phyloP scores from a whole-genome alignment of 2,888 invertebrate species.

The Caenorhabditis sinica region DNA sequence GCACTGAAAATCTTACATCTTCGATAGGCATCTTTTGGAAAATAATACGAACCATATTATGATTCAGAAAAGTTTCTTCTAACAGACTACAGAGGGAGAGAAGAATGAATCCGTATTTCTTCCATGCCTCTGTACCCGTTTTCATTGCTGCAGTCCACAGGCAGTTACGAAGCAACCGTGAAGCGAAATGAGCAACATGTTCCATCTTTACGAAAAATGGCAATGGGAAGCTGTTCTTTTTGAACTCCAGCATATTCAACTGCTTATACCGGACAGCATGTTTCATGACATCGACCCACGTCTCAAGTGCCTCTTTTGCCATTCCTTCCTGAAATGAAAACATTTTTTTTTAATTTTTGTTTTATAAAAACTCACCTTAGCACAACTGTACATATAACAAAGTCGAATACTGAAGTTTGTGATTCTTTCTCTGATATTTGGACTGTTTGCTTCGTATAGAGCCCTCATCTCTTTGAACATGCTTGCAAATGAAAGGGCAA shows the following conservation, averaged over 20 bases:
- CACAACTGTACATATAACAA: constrained; percentile 32
- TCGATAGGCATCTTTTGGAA: constrained; percentile 7
- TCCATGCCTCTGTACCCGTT: constrained; percentile 38
- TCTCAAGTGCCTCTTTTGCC: not conserved
- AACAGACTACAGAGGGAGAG: constrained; percentile 19
- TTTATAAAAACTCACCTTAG: constrained; percentile 24
- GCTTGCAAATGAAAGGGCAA: constrained; percentile 19
- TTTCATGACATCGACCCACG: constrained; percentile 5
- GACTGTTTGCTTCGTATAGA: constrained; percentile 1
- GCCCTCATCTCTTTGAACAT: constrained; percentile 1
- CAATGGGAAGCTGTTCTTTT: constrained; percentile 15
- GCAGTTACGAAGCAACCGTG: constrained; percentile 24
- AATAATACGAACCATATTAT: constrained; percentile 39
- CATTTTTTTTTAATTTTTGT: constrained; percentile 2
- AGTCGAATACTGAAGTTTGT: constrained; percentile 23
- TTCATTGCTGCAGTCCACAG: constrained; percentile 6
- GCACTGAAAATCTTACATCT: constrained; percentile 23
- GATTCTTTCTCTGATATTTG: not conserved
- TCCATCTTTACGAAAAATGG: constrained; percentile 27
- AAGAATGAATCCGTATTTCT: constrained; percentile 43
- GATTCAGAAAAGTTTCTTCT: constrained; percentile 43
- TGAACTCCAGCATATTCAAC: not conserved
- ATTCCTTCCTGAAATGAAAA: constrained; percentile 41
- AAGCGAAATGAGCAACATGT: constrained; percentile 28
- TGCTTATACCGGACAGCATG: not conserved